These are phyloP conservation scores for Triplophysa bombifrons DNA, from an alignment of 2,797 vertebrate genomes.

Conservation along the genomic window DNA sequence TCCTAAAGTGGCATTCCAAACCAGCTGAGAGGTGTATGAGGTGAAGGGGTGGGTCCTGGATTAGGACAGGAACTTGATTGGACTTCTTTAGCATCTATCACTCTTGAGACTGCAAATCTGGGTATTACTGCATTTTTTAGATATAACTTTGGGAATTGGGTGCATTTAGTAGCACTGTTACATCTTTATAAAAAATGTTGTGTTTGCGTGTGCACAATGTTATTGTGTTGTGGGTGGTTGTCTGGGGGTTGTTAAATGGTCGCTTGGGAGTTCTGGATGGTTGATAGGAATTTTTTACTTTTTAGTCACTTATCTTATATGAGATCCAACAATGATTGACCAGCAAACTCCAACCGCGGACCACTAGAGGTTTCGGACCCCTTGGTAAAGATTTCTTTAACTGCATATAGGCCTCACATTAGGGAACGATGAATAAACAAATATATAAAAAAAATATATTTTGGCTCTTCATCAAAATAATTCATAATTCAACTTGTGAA, in stretches of 20 bases:
- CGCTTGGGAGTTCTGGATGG: too few relatives aligned
- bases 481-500: neutral
- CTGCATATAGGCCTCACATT: too few relatives aligned
- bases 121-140: neutral
- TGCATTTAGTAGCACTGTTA: neutral
- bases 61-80: neutral
- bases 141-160: neutral
- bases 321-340: too few relatives aligned
- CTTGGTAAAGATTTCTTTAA: too few relatives aligned
- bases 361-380: too few relatives aligned
- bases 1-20: conserved; percentile 18
- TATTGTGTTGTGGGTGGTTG: too few relatives aligned
- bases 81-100: neutral
- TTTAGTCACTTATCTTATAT: too few relatives aligned
- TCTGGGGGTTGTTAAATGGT: too few relatives aligned
- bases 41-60: neutral
- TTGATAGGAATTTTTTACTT: too few relatives aligned
- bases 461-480: neutral
- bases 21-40: conserved; percentile 5
- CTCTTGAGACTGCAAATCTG: neutral
- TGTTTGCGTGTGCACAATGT: too few relatives aligned
- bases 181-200: neutral
- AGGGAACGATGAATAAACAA: too few relatives aligned
- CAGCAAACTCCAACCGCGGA: too few relatives aligned
- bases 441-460: neutral